Base-by-base conservation (phyloP, 2,797 vertebrate genomes). In the Graptemys geographica region DNA sequence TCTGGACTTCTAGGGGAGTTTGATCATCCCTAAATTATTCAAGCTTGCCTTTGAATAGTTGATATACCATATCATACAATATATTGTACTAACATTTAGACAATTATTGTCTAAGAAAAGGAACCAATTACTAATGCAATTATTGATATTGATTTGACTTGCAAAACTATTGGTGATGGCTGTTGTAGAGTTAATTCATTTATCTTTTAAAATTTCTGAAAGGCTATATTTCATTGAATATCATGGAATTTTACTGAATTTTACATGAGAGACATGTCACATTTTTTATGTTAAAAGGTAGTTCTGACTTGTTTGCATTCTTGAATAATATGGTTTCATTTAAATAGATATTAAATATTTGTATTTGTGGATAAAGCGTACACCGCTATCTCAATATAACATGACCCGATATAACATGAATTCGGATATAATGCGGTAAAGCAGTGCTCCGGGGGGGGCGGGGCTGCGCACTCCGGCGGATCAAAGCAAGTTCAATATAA, bases 321-420 rank as follows among this genome's bases (percentile, higher is more conserved):
- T 94, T 97, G 97, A 96, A 94, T 97, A 96, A 92, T 97, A 94
- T 95, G 25, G 5, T 96, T 96, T 94, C 93, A 88, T 97, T 97
- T 97, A 95, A 95, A 90, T 92, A 96, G 96, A 94, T 90, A 92
- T 33, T 33, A 97, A 98, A 90, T 93, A 86, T 95, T 96, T 80
- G 21, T 95, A 88, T 87, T 79, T 96, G 93, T 97, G 96, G 83
- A 95, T 95, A 97, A 97, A 91, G 95, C 81, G 47, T 83, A 44
- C 44, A 44, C 44, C 44, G 44, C 44, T 44, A 44, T 8, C 44
- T 44, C 44, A 44, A 44, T 44, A 44, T 44, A 44, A 44, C 44
- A 44, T 44, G 44, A 44, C 44, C 44, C 44, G 8, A 44, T 44
- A 5, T 44, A 44, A 44, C 44, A 44, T 8, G 7, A 44, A 44